These are phyloP conservation scores for Hyla sarda DNA, from an alignment of 2,113 vertebrate species.

Conservation along the genomic window DNA sequence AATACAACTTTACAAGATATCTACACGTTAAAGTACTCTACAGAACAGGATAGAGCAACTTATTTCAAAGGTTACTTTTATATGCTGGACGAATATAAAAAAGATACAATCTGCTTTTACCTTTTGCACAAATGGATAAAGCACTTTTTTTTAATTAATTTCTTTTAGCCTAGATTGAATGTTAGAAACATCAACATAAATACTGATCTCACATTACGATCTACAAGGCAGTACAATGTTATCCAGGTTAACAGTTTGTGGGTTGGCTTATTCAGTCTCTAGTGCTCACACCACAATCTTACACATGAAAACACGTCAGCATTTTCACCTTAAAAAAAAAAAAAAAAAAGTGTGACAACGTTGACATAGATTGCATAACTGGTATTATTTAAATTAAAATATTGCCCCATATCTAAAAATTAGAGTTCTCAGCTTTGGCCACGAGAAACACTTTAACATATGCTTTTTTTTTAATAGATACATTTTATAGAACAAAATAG, in stretches of 20 bases:
- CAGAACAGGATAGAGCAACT: slow-evolving; percentile 88
- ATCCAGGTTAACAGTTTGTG: slow-evolving; percentile 81
- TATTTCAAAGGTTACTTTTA: slow-evolving; percentile 84
- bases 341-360: slow-evolving; percentile 46
- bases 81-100: slow-evolving; percentile 92
- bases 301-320: slow-evolving; percentile 74
- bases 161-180: slow-evolving; percentile 86
- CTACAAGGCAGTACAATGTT: slow-evolving; percentile 95
- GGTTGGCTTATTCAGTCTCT: slow-evolving; percentile 73
- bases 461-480: slow-evolving; percentile 20
- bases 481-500: slow-evolving; percentile 30
- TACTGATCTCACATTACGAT: slow-evolving; percentile 90
- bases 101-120: slow-evolving; percentile 88
- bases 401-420: slow-evolving; percentile 54
- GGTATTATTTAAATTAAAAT: slow-evolving; percentile 44
- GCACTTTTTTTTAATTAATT: slow-evolving; percentile 86
- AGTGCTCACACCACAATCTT: slow-evolving; percentile 74
- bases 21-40: slow-evolving; percentile 98
- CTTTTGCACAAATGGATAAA: slow-evolving; percentile 89
- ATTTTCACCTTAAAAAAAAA: slow-evolving; percentile 59
- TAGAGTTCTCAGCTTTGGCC: slow-evolving; percentile 54
- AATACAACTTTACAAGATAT: slow-evolving; percentile 98
- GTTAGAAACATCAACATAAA: slow-evolving; percentile 87
- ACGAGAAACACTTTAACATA: slow-evolving; percentile 27
- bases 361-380: slow-evolving; percentile 58